These are phyloP conservation scores for Caenorhabditis macrosperma DNA, from an alignment of 2,888 invertebrate genomes.

Conservation along the genomic window DNA sequence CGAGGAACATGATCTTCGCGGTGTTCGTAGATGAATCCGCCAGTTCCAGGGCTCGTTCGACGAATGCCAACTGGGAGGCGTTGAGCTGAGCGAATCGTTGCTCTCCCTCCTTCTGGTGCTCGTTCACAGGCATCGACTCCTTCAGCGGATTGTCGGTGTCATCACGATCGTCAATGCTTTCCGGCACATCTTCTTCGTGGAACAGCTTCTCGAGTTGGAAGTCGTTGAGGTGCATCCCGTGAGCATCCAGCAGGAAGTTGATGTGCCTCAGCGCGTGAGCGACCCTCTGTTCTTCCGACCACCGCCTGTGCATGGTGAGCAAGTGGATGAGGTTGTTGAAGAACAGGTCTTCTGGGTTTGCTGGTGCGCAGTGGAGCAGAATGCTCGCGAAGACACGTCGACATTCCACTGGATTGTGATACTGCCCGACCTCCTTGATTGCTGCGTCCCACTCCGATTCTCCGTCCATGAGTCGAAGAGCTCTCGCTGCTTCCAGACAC, in stretches of 20 bases:
- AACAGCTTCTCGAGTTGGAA: not conserved
- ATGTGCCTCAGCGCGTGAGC: constrained; percentile 35
- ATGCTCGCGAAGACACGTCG: constrained; percentile 20
- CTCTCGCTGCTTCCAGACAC: constrained; percentile 25
- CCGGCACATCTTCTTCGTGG: not conserved
- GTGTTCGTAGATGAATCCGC: not conserved
- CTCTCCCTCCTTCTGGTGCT: not conserved
- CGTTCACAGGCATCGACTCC: not conserved
- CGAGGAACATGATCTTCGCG: constrained; percentile 22
- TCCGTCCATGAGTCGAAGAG: constrained; percentile 29
- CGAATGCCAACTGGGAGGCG: not conserved
- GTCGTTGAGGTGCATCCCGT: not conserved
- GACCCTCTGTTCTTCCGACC: not conserved
- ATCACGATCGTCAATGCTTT: not conserved
- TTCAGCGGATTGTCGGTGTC: not conserved
- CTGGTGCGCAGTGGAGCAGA: constrained; percentile 6
- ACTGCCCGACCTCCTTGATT: not conserved
- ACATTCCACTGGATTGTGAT: not conserved
- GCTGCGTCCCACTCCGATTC: constrained; percentile 24
- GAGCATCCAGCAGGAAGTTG: not conserved
- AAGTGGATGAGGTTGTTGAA: not conserved
- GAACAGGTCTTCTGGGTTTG: constrained; percentile 5
- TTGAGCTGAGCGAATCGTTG: not conserved
- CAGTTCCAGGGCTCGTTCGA: constrained; percentile 2
- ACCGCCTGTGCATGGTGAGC: not conserved